A percentile compares a stretch with the other conserved stretches of the same genome.
Conservation (phyloP, 2,888 invertebrate genomes). For the Formica aserva region DNA sequence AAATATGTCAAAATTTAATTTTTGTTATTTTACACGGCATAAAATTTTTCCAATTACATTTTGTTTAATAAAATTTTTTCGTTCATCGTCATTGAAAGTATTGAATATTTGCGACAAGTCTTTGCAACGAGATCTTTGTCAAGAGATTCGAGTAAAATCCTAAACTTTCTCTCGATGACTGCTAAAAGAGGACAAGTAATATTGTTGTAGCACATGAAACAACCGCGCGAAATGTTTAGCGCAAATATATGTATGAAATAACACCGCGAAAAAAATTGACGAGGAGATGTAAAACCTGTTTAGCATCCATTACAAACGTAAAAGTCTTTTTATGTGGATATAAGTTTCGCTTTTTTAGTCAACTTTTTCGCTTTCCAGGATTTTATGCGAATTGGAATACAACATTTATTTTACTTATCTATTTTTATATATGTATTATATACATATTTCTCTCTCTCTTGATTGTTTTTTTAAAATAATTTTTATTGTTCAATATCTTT, state of each 20-base stretch:
- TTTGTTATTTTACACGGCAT: neutral
- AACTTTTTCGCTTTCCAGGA: neutral
- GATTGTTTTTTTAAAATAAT: neutral
- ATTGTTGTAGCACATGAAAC: slow-evolving; percentile 26
- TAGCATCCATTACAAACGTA: slow-evolving; percentile 12
- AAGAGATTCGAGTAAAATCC: slow-evolving; percentile 3
- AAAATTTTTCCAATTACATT: neutral
- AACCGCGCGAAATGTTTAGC: neutral
- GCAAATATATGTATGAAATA: slow-evolving; percentile 37
- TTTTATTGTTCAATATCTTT: neutral
- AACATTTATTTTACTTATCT: slow-evolving; percentile 9
- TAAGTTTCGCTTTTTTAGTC: slow-evolving; percentile 13
- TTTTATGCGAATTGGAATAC: neutral
- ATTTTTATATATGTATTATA: neutral
- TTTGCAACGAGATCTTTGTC: neutral
- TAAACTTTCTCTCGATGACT: slow-evolving; percentile 14
- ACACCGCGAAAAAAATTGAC: slow-evolving; percentile 17
- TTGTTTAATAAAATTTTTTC: neutral
- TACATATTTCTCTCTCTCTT: neutral
- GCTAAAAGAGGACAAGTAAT: slow-evolving; percentile 35
- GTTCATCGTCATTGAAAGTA: neutral
- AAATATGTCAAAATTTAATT: neutral
- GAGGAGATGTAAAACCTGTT: slow-evolving; percentile 28
- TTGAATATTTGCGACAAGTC: neutral
- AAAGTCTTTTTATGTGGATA: slow-evolving; percentile 6